These are phyloP conservation scores for Candidula unifasciata DNA, from an alignment of 2,888 invertebrate genomes.

Conservation along the genomic window DNA sequence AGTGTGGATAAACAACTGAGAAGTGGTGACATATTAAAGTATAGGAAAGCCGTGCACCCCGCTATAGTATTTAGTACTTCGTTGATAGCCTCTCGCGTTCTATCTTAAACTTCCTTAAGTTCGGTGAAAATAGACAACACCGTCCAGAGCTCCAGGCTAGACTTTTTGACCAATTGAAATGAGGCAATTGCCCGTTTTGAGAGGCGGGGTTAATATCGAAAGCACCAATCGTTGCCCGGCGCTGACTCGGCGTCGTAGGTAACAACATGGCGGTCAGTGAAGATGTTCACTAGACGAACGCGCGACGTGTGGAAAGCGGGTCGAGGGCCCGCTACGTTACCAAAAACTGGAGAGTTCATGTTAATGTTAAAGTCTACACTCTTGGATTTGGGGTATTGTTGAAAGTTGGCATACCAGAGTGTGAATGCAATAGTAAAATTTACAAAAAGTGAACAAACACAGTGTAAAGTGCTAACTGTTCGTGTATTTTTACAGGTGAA, in stretches of 20 bases:
- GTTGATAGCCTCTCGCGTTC: background rate
- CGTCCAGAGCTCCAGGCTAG: slow-evolving; percentile 21
- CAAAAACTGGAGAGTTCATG: background rate
- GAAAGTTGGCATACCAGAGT: slow-evolving; percentile 27
- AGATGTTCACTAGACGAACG: background rate
- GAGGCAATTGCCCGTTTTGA: background rate
- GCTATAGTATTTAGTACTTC: too few relatives aligned
- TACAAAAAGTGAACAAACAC: slow-evolving; percentile 10
- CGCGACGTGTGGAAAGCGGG: slow-evolving; percentile 20
- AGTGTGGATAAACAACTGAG: too few relatives aligned
- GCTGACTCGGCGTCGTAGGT: slow-evolving; percentile 45
- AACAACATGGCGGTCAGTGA: slow-evolving; percentile 42
- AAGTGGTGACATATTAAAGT: too few relatives aligned
- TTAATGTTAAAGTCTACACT: background rate
- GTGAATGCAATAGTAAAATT: slow-evolving; percentile 15
- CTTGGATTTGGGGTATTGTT: slow-evolving; percentile 35
- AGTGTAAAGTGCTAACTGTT: background rate
- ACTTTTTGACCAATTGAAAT: slow-evolving; percentile 39
- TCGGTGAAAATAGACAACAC: slow-evolving; percentile 4
- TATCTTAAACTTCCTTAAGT: background rate
- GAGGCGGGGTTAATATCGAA: slow-evolving; percentile 39
- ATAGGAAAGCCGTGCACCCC: too few relatives aligned
- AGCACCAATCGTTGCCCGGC: slow-evolving; percentile 43
- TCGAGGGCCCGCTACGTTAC: slow-evolving; percentile 29
- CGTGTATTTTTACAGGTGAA: slow-evolving; percentile 20